These are phyloP conservation scores for Trachymyrmex septentrionalis DNA, from an alignment of 1,140 invertebrate species.

Conservation along the genomic window DNA sequence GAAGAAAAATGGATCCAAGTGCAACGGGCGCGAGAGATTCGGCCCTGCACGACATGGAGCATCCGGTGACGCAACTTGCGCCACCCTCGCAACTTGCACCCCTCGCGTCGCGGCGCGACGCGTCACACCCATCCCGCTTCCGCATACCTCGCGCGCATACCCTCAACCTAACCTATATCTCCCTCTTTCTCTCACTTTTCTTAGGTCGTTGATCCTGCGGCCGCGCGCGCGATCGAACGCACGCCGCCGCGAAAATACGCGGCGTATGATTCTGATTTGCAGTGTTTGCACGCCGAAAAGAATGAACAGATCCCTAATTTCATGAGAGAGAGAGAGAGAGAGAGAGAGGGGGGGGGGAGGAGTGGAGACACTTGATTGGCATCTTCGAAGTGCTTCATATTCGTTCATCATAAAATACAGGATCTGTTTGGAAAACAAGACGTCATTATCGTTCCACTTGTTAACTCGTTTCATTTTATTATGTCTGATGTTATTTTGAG, in stretches of 20 bases:
- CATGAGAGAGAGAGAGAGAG: neutral
- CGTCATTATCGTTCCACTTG: neutral
- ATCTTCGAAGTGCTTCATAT: neutral
- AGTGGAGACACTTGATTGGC: neutral
- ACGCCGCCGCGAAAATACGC: neutral
- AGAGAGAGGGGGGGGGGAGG: no score
- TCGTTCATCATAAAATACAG: neutral
- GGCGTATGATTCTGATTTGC: neutral
- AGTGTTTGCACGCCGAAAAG: neutral
- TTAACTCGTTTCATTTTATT: neutral
- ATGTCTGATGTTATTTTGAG: no score
- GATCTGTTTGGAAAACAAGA: neutral
- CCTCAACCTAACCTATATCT: conserved; percentile 74
- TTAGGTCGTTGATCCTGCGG: conserved; percentile 71
- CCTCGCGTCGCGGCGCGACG: conserved; percentile 67
- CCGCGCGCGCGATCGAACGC: conserved; percentile 40
- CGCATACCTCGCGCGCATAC: conserved; percentile 66
- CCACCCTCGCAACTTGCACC: conserved; percentile 70
- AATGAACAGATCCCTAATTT: neutral
- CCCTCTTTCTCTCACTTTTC: conserved; percentile 48
- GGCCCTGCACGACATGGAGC: conserved; percentile 60
- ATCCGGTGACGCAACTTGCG: conserved; percentile 74
- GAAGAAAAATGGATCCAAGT: neutral
- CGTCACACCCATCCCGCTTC: conserved; percentile 76
- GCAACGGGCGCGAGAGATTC: conserved; percentile 12